These are phyloP conservation scores for Palloptera scutellata DNA, from an alignment of 2,888 invertebrate species.

Conservation along the genomic window DNA sequence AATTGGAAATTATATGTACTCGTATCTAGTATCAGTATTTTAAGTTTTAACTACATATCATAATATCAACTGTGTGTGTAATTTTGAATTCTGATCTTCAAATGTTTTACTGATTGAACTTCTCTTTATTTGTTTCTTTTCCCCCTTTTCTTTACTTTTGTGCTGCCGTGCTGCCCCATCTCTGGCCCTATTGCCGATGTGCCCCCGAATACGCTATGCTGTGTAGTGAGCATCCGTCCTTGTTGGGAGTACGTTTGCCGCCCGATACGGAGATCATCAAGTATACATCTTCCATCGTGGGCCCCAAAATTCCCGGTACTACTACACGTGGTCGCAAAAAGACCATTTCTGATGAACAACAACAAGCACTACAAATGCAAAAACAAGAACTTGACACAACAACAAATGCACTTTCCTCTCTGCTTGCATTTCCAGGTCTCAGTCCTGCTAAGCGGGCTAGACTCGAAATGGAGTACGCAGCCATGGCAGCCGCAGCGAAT, in stretches of 20 bases:
- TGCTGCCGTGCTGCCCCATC: slow-evolving; percentile 21
- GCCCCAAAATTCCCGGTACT: slow-evolving; percentile 84
- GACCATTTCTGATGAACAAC: slow-evolving; percentile 85
- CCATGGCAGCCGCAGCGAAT: slow-evolving; percentile 61
- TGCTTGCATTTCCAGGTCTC: slow-evolving; percentile 67
- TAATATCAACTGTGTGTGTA: background rate
- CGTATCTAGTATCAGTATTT: too few relatives aligned
- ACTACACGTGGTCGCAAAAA: slow-evolving; percentile 87
- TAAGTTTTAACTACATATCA: background rate
- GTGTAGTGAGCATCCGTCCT: slow-evolving; percentile 80
- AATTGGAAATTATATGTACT: too few relatives aligned
- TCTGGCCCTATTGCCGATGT: background rate
- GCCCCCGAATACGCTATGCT: slow-evolving; percentile 2
- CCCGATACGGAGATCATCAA: slow-evolving; percentile 91
- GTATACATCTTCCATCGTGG: slow-evolving; percentile 86
- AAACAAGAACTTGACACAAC: slow-evolving; percentile 56
- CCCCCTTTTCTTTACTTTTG: slow-evolving; percentile 23
- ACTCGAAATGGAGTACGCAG: slow-evolving; percentile 64
- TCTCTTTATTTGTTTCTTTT: slow-evolving; percentile 16
- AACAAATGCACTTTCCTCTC: slow-evolving; percentile 60
- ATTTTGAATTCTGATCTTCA: background rate
- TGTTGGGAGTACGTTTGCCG: slow-evolving; percentile 83
- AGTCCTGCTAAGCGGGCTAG: slow-evolving; percentile 65
- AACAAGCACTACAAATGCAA: slow-evolving; percentile 49
- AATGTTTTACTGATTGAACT: slow-evolving; percentile 12